Evolutionary conservation across 2,113 vertebrate species (phyloP).

Genomic region (Chaetodon trifascialis): DNA sequence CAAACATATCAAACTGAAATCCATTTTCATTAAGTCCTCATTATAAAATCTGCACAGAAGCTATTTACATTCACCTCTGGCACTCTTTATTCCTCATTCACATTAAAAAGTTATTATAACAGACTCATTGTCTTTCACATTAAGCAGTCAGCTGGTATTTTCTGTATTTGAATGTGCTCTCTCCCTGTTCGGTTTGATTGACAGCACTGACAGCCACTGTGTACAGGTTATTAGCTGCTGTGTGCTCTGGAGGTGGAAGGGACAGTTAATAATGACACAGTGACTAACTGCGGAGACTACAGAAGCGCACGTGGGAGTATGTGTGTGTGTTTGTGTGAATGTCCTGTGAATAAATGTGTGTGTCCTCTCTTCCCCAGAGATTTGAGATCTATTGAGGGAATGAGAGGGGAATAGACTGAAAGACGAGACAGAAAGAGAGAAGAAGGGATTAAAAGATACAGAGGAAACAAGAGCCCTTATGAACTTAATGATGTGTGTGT

Average conservation of each 20-base stretch:
- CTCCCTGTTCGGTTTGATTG: conserved; percentile 55
- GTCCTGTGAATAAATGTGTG: conserved; percentile 35
- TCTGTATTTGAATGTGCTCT: conserved; percentile 22
- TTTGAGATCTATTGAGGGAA: conserved; percentile 22
- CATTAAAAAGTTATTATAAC: background rate
- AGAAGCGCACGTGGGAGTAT: conserved; percentile 18
- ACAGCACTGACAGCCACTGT: conserved; percentile 42
- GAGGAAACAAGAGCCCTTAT: conserved; percentile 28
- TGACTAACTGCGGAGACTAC: conserved; percentile 37
- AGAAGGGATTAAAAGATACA: conserved; percentile 7
- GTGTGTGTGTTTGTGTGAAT: conserved; percentile 35
- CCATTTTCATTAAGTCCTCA: background rate
- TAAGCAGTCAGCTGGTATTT: conserved; percentile 30
- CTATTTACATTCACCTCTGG: conserved; percentile 1
- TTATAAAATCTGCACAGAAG: background rate
- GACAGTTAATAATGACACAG: conserved; percentile 49
- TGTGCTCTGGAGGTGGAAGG: conserved; percentile 30
- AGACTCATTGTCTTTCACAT: background rate
- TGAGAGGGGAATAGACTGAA: conserved; percentile 31
- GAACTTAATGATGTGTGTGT: conserved; percentile 14
- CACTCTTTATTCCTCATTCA: background rate
- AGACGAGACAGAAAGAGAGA: conserved; percentile 16
- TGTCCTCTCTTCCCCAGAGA: conserved; percentile 31
- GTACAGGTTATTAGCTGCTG: conserved; percentile 54
- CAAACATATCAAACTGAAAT: background rate